Conservation (phyloP, 2,888 invertebrate genomes). For the Meganola albula region DNA sequence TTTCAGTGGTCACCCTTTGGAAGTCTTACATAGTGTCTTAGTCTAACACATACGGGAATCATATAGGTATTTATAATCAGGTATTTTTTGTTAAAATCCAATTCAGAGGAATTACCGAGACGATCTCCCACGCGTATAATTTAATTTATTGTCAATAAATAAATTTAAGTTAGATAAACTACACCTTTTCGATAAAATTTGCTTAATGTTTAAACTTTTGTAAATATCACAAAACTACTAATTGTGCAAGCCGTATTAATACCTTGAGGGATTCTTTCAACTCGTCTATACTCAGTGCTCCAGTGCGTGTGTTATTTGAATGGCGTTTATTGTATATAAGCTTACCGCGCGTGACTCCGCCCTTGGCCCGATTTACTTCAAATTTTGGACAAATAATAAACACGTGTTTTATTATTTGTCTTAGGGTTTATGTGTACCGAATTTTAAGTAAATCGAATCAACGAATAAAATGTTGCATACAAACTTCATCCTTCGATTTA, state of each 20-base stretch:
- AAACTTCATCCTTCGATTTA: too few relatives aligned
- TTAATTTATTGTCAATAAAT: slow-evolving; percentile 1
- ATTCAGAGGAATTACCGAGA: background rate
- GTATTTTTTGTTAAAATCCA: slow-evolving; percentile 3
- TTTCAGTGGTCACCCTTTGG: too few relatives aligned
- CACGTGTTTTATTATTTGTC: too few relatives aligned
- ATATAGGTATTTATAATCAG: background rate
- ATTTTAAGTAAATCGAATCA: too few relatives aligned
- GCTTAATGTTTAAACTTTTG: background rate
- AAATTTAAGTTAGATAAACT: background rate
- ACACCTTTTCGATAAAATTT: background rate
- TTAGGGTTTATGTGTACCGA: too few relatives aligned
- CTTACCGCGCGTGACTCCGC: background rate
- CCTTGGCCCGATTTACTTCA: slow-evolving; percentile 2
- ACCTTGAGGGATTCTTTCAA: background rate
- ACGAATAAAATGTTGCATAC: too few relatives aligned
- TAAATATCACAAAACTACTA: slow-evolving; percentile 3
- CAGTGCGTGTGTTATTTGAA: background rate
- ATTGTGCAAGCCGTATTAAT: slow-evolving; percentile 6
- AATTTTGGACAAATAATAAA: too few relatives aligned
- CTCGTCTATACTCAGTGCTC: slow-evolving; percentile 1
- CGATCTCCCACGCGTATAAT: slow-evolving; percentile 7
- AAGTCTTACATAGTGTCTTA: too few relatives aligned
- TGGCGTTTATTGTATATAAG: background rate
- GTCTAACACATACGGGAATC: too few relatives aligned